These are phyloP conservation scores for Frankliniella intonsa DNA, from an alignment of 2,888 invertebrate species.

Conservation along the genomic window DNA sequence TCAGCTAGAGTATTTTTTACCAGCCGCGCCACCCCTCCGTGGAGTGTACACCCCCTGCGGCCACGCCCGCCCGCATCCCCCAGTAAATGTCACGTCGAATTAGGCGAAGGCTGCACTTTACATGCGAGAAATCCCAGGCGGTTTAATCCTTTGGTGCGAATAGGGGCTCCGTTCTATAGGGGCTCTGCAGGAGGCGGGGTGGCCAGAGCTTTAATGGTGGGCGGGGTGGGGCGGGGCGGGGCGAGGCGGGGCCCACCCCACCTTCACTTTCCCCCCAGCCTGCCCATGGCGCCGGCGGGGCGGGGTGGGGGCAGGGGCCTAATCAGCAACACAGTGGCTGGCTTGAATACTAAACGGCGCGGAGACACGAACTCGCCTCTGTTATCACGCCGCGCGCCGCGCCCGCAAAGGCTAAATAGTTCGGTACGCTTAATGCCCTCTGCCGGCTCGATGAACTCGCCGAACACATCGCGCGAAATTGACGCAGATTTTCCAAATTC, in stretches of 20 bases:
- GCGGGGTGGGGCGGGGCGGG: neutral
- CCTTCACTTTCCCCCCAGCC: neutral
- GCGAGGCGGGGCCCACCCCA: neutral
- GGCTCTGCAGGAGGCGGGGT: neutral
- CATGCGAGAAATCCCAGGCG: constrained; percentile 5
- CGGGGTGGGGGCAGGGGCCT: neutral
- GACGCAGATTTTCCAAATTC: too few species aligned
- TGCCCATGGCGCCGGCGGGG: neutral
- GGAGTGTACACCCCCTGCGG: neutral
- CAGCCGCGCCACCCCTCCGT: neutral
- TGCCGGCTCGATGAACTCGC: too few species aligned
- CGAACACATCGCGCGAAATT: too few species aligned
- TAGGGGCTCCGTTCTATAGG: neutral
- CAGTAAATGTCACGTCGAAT: constrained; percentile 16
- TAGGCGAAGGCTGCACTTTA: constrained; percentile 11
- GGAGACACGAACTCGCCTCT: too few species aligned
- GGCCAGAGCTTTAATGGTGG: neutral
- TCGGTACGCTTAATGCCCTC: too few species aligned
- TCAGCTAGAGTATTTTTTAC: too few species aligned
- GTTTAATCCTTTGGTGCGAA: neutral
- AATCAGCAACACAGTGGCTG: neutral
- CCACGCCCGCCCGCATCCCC: neutral
- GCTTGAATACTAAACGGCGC: neutral
- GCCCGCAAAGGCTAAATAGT: too few species aligned
- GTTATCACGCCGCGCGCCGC: too few species aligned